phyloP scores from a whole-genome alignment of 1,140 invertebrate species.

The Pogonognathellus flavescens region DNA sequence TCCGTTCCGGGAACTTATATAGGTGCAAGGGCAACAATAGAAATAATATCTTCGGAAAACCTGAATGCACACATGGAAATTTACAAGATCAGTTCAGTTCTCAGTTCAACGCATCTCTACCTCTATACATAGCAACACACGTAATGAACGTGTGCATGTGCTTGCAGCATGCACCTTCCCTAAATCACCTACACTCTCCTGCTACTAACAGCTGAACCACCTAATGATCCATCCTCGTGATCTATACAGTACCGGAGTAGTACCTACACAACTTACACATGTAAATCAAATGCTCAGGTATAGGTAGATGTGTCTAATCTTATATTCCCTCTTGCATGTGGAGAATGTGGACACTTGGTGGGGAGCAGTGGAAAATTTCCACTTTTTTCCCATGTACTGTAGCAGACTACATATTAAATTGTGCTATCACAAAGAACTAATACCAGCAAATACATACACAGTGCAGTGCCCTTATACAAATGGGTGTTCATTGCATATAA shows the following conservation, averaged over 20 bases:
- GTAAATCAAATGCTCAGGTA: neutral
- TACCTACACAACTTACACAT: neutral
- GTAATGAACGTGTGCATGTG: neutral
- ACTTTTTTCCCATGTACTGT: neutral
- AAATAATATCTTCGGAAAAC: neutral
- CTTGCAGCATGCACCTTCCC: neutral
- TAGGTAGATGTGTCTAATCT: neutral
- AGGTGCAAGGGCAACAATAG: neutral
- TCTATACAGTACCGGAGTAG: neutral
- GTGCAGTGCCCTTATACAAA: neutral
- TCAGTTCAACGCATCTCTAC: neutral
- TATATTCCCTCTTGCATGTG: neutral
- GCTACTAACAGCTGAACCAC: neutral
- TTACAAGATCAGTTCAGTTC: neutral
- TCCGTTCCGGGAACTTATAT: slow-evolving; percentile 24
- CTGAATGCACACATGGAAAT: slow-evolving; percentile 11
- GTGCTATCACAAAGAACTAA: neutral
- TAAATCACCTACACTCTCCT: neutral
- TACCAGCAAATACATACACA: neutral
- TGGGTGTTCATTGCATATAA: neutral
- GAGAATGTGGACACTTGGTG: too few species aligned
- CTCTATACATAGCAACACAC: neutral
- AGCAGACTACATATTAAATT: neutral
- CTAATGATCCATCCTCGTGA: neutral
- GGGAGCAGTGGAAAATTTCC: neutral